A percentile compares a stretch with the other conserved stretches of the same genome.
phyloP scores from a whole-genome alignment of 2,888 invertebrate species.

The Chrysomela aeneicollis region DNA sequence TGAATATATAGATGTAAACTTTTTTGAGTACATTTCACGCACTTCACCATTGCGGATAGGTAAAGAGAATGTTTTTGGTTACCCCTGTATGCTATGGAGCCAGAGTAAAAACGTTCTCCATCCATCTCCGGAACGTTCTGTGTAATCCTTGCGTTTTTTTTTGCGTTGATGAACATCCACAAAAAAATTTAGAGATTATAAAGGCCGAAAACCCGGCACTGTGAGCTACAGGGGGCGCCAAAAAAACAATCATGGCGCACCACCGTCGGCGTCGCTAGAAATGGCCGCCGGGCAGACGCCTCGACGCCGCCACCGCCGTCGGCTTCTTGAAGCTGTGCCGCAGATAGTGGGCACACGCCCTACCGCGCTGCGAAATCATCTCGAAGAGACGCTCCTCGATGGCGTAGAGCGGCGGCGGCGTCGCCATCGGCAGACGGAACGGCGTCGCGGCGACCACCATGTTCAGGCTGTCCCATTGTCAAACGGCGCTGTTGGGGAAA shows the following conservation, averaged over 20 bases:
- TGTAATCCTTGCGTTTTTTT: too few relatives aligned
- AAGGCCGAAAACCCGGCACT: not conserved
- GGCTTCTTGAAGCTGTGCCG: conserved; percentile 70
- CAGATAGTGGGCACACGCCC: conserved; percentile 75
- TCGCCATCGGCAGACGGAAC: conserved; percentile 61
- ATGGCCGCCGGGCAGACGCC: conserved; percentile 16
- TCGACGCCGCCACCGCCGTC: conserved; percentile 27
- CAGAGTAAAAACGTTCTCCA: not conserved
- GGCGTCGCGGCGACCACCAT: conserved; percentile 59
- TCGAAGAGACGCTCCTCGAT: conserved; percentile 70
- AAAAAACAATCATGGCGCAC: conserved; percentile 6
- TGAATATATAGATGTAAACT: conserved; percentile 14
- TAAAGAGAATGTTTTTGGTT: not conserved
- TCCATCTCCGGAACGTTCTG: too few relatives aligned
- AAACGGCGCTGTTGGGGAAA: conserved; percentile 81
- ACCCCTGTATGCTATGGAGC: not conserved
- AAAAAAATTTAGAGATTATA: too few relatives aligned
- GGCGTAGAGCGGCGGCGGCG: conserved; percentile 61
- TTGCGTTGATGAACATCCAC: too few relatives aligned
- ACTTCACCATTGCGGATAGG: too few relatives aligned
- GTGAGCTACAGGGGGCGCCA: not conserved
- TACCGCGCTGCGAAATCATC: conserved; percentile 66
- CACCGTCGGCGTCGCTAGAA: too few relatives aligned
- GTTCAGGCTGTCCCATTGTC: conserved; percentile 78
- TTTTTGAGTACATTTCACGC: not conserved